phyloP scores from a whole-genome alignment of 2,113 vertebrate genomes.

The Emydocephalus ijimae region DNA sequence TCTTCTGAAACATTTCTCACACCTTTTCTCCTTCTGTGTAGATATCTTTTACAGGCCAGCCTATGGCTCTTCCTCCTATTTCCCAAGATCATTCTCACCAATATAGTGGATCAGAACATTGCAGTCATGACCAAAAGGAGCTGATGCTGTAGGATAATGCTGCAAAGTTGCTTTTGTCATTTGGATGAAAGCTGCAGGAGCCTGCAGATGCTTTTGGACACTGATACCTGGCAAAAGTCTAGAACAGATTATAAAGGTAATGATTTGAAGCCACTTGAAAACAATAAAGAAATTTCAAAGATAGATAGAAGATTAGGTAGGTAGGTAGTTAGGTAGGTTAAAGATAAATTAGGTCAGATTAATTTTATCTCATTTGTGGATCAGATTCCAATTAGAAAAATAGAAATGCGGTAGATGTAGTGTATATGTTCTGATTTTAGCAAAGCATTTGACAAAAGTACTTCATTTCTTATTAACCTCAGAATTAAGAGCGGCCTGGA shows the following conservation, averaged over 20 bases:
- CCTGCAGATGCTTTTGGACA: neutral
- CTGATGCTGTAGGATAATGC: neutral
- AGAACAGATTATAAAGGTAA: neutral
- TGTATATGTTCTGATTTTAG: neutral
- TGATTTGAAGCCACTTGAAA: neutral
- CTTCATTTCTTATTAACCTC: neutral
- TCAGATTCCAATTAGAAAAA: neutral
- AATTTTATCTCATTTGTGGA: neutral
- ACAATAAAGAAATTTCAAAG: neutral
- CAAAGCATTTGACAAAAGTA: neutral
- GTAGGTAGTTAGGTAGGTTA: neutral
- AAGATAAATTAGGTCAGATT: neutral
- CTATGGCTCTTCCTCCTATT: neutral
- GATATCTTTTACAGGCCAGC: neutral
- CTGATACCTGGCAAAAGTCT: neutral
- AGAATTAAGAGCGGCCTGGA: neutral
- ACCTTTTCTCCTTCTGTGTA: neutral
- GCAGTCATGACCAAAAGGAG: neutral
- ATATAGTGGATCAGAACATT: neutral
- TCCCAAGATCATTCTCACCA: neutral
- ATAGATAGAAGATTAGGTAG: too few species aligned
- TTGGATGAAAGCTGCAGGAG: neutral
- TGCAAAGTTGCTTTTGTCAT: neutral
- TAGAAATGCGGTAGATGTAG: neutral
- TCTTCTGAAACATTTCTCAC: neutral